Evolutionary conservation across 2,888 invertebrate species (phyloP).

Genomic region (Thera britannica): DNA sequence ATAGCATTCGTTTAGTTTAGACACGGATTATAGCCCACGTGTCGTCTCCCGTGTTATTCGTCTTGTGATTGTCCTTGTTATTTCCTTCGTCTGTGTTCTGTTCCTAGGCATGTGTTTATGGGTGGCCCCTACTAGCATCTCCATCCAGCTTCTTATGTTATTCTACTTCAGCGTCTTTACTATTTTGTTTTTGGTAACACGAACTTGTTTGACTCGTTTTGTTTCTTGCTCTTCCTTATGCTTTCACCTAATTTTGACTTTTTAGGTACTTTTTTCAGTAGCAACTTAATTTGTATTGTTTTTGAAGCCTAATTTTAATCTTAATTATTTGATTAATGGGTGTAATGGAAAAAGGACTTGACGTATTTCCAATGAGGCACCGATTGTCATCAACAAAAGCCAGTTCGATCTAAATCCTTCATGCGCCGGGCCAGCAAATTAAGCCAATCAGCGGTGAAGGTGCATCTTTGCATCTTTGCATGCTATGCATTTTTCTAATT

Average conservation of each 20-base stretch:
- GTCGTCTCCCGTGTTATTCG: slow-evolving; percentile 61
- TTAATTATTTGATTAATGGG: slow-evolving; percentile 16
- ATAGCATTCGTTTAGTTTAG: slow-evolving; percentile 63
- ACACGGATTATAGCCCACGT: slow-evolving; percentile 58
- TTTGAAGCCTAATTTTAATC: slow-evolving; percentile 10
- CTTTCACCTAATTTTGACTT: slow-evolving; percentile 44
- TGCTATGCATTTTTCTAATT: neutral
- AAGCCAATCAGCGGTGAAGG: neutral
- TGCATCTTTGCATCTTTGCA: neutral
- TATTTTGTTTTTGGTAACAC: slow-evolving; percentile 24
- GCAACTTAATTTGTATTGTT: slow-evolving; percentile 23
- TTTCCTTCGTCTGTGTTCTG: slow-evolving; percentile 48
- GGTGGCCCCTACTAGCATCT: slow-evolving; percentile 57
- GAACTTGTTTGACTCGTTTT: slow-evolving; percentile 33
- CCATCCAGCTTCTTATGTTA: slow-evolving; percentile 49
- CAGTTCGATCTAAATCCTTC: neutral
- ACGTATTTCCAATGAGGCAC: slow-evolving; percentile 6
- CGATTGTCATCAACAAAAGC: slow-evolving; percentile 11
- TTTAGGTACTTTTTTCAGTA: slow-evolving; percentile 41
- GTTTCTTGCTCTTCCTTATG: slow-evolving; percentile 48
- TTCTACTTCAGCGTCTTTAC: slow-evolving; percentile 27
- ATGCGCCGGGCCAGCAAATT: neutral
- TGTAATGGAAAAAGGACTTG: slow-evolving; percentile 11
- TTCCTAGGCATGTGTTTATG: slow-evolving; percentile 69
- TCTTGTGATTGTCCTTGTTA: slow-evolving; percentile 56